Evolutionary conservation across 1,140 invertebrate species (phyloP).

Genomic region (Drosophila obscura): DNA sequence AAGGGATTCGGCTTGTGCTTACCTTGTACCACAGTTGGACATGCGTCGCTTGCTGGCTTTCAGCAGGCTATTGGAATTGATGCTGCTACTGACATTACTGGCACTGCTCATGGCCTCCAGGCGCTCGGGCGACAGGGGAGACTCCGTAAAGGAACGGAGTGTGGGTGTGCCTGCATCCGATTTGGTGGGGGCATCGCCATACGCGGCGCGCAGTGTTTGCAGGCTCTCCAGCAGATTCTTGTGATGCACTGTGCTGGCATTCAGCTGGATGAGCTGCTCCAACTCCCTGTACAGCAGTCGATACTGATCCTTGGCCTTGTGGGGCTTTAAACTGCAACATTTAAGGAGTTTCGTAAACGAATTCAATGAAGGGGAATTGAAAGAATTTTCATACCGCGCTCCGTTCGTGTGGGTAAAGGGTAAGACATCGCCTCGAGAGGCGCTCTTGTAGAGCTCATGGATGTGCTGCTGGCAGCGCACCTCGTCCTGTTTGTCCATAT

Average conservation of each 20-base stretch:
- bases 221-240: constrained; percentile 92
- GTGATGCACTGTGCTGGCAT: constrained; percentile 88
- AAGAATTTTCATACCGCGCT: constrained; percentile 82
- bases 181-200: constrained; percentile 84
- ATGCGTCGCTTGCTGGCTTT: constrained; percentile 84
- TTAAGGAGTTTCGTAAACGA: not conserved
- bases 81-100: constrained; percentile 34
- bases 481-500: constrained; percentile 92
- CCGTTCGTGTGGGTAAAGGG: constrained; percentile 87
- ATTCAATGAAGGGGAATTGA: not conserved
- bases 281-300: constrained; percentile 94
- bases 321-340: constrained; percentile 71
- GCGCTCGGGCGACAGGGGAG: constrained; percentile 90
- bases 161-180: constrained; percentile 84
- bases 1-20: not conserved
- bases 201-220: constrained; percentile 88
- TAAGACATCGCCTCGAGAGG: constrained; percentile 92
- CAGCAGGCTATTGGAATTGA: constrained; percentile 69
- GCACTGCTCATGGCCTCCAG: constrained; percentile 81
- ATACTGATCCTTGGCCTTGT: constrained; percentile 92
- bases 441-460: constrained; percentile 91
- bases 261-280: constrained; percentile 92
- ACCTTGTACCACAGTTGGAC: constrained; percentile 69
- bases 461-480: constrained; percentile 95
- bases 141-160: constrained; percentile 89